A percentile compares a stretch with the other conserved stretches of the same genome.
phyloP scores from a whole-genome alignment of 2,113 vertebrate species.

The Plectropomus leopardus region DNA sequence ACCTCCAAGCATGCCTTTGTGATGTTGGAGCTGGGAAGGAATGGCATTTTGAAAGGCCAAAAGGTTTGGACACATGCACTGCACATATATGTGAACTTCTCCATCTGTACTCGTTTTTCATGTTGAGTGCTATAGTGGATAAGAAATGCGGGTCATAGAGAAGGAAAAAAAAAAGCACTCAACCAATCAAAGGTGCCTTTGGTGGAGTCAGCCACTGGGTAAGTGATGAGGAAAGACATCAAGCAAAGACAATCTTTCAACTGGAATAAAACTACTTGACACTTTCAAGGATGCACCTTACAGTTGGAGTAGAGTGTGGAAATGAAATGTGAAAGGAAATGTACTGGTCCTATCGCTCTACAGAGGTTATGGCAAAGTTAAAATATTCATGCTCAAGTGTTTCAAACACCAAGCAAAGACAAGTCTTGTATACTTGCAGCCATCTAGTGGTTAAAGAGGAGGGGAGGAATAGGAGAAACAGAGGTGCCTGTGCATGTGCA shows the following conservation, averaged over 20 bases:
- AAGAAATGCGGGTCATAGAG: conserved; percentile 33
- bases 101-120: background rate
- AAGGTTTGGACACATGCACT: conserved; percentile 28
- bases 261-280: conserved; percentile 12
- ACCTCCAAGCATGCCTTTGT: conserved; percentile 10
- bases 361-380: conserved; percentile 20
- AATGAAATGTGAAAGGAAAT: background rate
- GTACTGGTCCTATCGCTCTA: background rate
- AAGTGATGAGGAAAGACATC: conserved; percentile 22
- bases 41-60: background rate
- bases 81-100: background rate
- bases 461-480: conserved; percentile 6
- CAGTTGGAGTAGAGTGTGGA: background rate
- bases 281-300: conserved; percentile 11
- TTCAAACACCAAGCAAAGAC: background rate
- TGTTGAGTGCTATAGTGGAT: background rate
- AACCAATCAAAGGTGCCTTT: conserved; percentile 16
- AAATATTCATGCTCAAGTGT: conserved; percentile 35
- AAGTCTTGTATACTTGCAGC: background rate
- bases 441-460: background rate
- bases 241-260: conserved; percentile 2
- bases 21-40: conserved; percentile 27
- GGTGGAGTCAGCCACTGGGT: conserved; percentile 8
- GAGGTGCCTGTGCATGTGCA: background rate
- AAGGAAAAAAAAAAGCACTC: conserved; percentile 18